These are phyloP conservation scores for Lamellibrachia columna DNA, from an alignment of 2,888 invertebrate species.

Conservation along the genomic window DNA sequence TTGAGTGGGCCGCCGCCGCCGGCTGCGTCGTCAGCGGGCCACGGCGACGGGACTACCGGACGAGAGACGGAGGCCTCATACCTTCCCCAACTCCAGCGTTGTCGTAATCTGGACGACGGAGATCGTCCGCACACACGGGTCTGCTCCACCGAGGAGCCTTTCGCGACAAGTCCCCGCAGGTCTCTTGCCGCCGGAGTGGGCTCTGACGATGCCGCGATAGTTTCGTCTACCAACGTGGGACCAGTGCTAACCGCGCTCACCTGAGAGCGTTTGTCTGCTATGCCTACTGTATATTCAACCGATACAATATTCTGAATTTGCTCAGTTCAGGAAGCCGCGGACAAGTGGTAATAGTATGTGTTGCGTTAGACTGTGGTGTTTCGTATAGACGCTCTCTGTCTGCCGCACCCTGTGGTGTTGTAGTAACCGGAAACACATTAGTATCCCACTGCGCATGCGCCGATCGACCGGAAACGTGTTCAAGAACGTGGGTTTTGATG, in stretches of 20 bases:
- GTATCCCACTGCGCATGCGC: neutral
- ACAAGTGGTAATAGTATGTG: neutral
- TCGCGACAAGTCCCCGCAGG: neutral
- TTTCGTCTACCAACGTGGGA: neutral
- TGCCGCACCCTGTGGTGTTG: neutral
- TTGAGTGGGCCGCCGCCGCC: neutral
- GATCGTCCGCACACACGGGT: neutral
- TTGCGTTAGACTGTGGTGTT: constrained; percentile 16
- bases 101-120: neutral
- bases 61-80: no score
- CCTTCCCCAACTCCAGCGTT: no score
- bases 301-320: constrained; percentile 7
- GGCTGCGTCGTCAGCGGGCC: neutral
- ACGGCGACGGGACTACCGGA: neutral
- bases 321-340: constrained; percentile 12
- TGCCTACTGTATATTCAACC: constrained; percentile 6
- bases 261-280: neutral
- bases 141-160: neutral
- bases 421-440: neutral
- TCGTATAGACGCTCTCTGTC: constrained; percentile 16
- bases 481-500: neutral
- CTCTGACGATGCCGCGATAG: neutral
- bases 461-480: neutral
- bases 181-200: neutral
- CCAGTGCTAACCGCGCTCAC: neutral